Evolutionary conservation across 2,888 invertebrate genomes (phyloP).

Genomic region (Caenorhabditis sulstoni): DNA sequence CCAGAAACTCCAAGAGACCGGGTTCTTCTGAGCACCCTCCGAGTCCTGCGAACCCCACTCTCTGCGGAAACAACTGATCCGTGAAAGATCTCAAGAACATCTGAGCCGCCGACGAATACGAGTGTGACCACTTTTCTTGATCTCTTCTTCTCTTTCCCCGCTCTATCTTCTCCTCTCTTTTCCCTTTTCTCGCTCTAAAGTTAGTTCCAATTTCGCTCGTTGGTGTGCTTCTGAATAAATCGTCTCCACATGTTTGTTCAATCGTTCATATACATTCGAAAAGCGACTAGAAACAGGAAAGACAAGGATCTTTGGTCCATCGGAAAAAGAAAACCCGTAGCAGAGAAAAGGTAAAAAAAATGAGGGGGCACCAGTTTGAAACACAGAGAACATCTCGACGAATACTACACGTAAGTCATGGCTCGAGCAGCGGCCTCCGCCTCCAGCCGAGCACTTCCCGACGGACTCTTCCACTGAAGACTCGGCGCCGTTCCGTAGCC

Average conservation of each 20-base stretch:
- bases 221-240: slow-evolving; percentile 58
- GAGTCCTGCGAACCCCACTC: not conserved
- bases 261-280: slow-evolving; percentile 29
- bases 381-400: not conserved
- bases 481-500: slow-evolving; percentile 72
- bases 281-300: slow-evolving; percentile 39
- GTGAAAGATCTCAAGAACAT: slow-evolving; percentile 41
- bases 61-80: slow-evolving; percentile 13
- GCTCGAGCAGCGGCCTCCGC: slow-evolving; percentile 54
- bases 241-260: slow-evolving; percentile 59
- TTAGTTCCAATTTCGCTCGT: slow-evolving; percentile 53
- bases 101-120: slow-evolving; percentile 56
- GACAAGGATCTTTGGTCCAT: slow-evolving; percentile 53
- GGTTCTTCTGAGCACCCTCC: slow-evolving; percentile 73
- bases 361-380: slow-evolving; percentile 19
- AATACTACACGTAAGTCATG: slow-evolving; percentile 67
- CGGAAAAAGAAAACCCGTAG: slow-evolving; percentile 47
- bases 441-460: slow-evolving; percentile 61
- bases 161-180: slow-evolving; percentile 9
- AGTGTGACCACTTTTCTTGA: slow-evolving; percentile 34
- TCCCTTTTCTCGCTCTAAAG: slow-evolving; percentile 29
- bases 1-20: slow-evolving; percentile 78
- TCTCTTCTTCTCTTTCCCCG: not conserved
- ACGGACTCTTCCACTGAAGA: slow-evolving; percentile 69
- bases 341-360: slow-evolving; percentile 8